Percentiles rank a stretch among this genome's conserved stretches.
Conservation (phyloP, 2,113 vertebrate genomes). For the Poicephalus meyeri region DNA sequence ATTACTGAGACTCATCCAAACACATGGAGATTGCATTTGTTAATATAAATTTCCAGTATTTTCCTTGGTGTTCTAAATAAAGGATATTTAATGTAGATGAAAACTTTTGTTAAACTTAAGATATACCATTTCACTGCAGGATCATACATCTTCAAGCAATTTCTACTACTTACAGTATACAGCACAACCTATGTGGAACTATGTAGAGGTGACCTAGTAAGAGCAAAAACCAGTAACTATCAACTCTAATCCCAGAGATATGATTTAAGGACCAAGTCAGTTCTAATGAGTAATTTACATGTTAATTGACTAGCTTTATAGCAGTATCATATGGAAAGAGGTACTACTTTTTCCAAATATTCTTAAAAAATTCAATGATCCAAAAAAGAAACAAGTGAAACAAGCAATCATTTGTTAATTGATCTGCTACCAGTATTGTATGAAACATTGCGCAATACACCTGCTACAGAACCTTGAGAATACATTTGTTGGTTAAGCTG, state of each 20-base stretch:
- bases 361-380: conserved; percentile 69
- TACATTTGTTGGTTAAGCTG: neutral
- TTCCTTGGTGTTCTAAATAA: neutral
- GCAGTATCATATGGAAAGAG: conserved; percentile 43
- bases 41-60: neutral
- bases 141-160: neutral
- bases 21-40: neutral
- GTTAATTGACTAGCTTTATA: conserved; percentile 55
- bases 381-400: conserved; percentile 38
- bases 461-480: neutral
- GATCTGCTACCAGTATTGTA: conserved; percentile 44
- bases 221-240: neutral
- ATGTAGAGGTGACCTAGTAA: neutral
- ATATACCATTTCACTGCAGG: neutral
- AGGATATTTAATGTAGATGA: neutral
- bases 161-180: neutral
- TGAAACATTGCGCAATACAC: neutral
- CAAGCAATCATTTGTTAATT: conserved; percentile 70
- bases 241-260: neutral
- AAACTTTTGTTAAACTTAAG: neutral
- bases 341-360: conserved; percentile 33
- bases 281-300: conserved; percentile 59
- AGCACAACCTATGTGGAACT: neutral
- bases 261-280: conserved; percentile 3
- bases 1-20: neutral